Evolutionary conservation across 2,113 vertebrate genomes (phyloP).

Genomic region (Orientallactaga bullata): DNA sequence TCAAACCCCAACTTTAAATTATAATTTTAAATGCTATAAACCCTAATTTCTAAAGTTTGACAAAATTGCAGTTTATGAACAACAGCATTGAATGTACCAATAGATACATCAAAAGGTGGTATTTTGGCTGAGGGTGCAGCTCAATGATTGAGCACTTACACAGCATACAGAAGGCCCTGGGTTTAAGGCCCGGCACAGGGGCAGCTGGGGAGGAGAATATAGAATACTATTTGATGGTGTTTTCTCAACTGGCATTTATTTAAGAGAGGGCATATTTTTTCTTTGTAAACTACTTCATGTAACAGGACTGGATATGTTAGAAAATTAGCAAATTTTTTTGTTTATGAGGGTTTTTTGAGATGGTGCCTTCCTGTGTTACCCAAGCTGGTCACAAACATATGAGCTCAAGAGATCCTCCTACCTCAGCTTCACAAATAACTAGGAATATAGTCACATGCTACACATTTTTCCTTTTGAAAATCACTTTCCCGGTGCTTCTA

Average conservation of each 20-base stretch:
- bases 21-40: constrained; percentile 28
- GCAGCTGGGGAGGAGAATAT: too few species aligned
- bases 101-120: background rate
- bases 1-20: background rate
- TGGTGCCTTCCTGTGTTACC: background rate
- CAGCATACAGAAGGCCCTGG: background rate
- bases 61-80: constrained; percentile 22
- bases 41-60: constrained; percentile 31
- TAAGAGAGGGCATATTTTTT: too few species aligned
- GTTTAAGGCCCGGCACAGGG: background rate
- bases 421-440: background rate
- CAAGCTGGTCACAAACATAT: background rate
- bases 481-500: background rate
- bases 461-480: background rate
- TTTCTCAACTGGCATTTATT: too few species aligned
- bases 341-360: background rate
- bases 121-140: background rate
- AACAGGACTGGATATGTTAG: background rate
- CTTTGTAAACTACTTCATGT: background rate
- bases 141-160: background rate
- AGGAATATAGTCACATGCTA: background rate
- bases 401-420: background rate
- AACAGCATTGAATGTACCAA: background rate
- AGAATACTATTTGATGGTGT: background rate
- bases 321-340: background rate